phyloP scores from a whole-genome alignment of 53 echinoderm and acorn worm genomes.

The Stichopus horrens region DNA sequence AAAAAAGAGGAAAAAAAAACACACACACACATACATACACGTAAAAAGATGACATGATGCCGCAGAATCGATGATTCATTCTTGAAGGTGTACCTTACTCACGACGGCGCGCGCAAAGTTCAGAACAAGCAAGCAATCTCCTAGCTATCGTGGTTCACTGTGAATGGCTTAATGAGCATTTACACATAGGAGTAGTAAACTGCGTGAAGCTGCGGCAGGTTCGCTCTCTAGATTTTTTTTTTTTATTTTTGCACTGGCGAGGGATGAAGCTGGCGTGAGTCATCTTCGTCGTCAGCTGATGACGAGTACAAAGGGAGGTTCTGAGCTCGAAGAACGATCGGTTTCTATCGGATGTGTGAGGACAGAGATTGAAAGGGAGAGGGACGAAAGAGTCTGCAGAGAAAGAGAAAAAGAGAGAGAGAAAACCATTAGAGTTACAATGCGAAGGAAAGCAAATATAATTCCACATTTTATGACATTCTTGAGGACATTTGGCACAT shows the following conservation, averaged over 20 bases:
- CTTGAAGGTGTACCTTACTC: conserved; percentile 16
- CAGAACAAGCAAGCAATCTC: not conserved
- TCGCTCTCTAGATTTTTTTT: not conserved
- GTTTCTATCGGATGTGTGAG: too few species aligned
- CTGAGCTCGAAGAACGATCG: too few species aligned
- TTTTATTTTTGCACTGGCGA: not conserved
- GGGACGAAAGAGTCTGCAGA: too few species aligned
- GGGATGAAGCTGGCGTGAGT: conserved; percentile 8
- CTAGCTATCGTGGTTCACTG: not conserved
- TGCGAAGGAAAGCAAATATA: too few species aligned
- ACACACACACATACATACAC: too few species aligned
- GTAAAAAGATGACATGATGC: conserved; percentile 6
- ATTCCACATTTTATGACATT: too few species aligned
- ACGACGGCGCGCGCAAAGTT: not conserved
- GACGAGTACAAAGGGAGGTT: conserved; percentile 30
- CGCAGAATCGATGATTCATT: conserved; percentile 9
- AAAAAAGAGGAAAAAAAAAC: too few species aligned
- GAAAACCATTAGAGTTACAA: too few species aligned
- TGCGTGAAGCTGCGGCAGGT: not conserved
- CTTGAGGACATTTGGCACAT: too few species aligned
- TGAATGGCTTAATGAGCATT: conserved; percentile 32
- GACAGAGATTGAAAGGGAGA: too few species aligned
- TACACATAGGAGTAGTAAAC: not conserved
- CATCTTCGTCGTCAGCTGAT: conserved; percentile 38
- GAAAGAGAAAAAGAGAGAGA: too few species aligned